Evolutionary conservation across 2,113 vertebrate species (phyloP), one percentile per base, ranked within the genome.

Genomic region (Pseudorectes ferrugineus): DNA sequence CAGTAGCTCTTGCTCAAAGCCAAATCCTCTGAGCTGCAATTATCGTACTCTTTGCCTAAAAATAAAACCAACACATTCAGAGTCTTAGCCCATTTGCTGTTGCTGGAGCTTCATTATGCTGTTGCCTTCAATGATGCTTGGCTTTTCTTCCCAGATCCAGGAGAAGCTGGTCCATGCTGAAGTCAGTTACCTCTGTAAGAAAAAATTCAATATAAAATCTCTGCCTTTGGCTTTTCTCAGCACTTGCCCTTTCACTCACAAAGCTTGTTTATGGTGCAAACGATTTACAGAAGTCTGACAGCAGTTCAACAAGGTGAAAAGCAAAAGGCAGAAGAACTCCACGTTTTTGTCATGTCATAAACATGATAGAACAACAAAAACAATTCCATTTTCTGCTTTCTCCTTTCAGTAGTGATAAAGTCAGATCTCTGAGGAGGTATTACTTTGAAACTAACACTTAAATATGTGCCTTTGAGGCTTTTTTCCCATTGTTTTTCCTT

Each of bases 281-380:
- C 83, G 63, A 91, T 97, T 97, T 97, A 96, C 93, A 96, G 97
- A 96, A 97, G 95, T 93, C 93, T 95, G 95, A 97, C 97, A 97
- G 95, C 93, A 96, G 96, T 96, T 97, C 96, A 95, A 65, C 93
- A 97, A 96, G 97, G 95, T 96, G 94, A 97, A 97, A 97, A 98
- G 92, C 94, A 94, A 91, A 97, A 97, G 79, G 94, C 95, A 97
- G 88, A 88, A 92, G 80, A 94, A 88, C 94, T 95, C 86, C 85
- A 62, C 91, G 38, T 93, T 97, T 96, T 94, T 68, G 38, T 92
- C 94, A 66, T 95, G 68, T 96, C 92, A 71, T 92, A 96, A 95
- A 88, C 88, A 95, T 94, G 80, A 93, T 96, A 92, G 75, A 96
- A 97, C 80, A 96, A 92, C 92, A 96, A 97, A 97, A 96, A 95